Evolutionary conservation across 2,113 vertebrate genomes (phyloP).

Genomic region (Ceyx margarethae): DNA sequence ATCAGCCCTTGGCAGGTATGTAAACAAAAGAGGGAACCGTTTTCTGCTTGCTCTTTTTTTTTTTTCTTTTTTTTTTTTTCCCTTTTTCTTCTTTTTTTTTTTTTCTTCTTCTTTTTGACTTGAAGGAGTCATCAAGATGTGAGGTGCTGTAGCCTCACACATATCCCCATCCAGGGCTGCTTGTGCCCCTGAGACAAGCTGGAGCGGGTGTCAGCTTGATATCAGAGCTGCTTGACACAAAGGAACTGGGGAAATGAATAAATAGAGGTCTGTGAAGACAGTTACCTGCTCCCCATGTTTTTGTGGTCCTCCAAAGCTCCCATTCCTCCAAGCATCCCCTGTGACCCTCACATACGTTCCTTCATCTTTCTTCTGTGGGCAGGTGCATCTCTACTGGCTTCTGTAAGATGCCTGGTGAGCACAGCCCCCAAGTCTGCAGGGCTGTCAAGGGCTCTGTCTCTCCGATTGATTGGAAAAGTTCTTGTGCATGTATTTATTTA

Average conservation of each 20-base stretch:
- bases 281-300: background rate
- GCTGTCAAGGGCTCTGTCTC: slow-evolving; percentile 41
- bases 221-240: background rate
- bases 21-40: slow-evolving; percentile 34
- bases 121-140: accelerated
- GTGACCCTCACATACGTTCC: accelerated
- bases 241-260: background rate
- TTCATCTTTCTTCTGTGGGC: background rate
- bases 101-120: background rate
- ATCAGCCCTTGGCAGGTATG: slow-evolving; percentile 57
- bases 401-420: background rate
- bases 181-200: background rate
- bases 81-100: accelerated
- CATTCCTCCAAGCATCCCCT: background rate
- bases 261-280: accelerated
- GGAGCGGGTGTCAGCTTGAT: background rate
- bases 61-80: background rate
- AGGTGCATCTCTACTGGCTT: background rate
- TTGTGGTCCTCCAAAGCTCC: background rate
- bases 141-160: background rate
- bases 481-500: background rate
- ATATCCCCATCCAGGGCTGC: background rate
- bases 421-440: background rate
- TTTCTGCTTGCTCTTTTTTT: background rate
- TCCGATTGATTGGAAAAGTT: slow-evolving; percentile 56